phyloP scores from a whole-genome alignment of 1,140 invertebrate species.

The Brachionus sp. region DNA sequence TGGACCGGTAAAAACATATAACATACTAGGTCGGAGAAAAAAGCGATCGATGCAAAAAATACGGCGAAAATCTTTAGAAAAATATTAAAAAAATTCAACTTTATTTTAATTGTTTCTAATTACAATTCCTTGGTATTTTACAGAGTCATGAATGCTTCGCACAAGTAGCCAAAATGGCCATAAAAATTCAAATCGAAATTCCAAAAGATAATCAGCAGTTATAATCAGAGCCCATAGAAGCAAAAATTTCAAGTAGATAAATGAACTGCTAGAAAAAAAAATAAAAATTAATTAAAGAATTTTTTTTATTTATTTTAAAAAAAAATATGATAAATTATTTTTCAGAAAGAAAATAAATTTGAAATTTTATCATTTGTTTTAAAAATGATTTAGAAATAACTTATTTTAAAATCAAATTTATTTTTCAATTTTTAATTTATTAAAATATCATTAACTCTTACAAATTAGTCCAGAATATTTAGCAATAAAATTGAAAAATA shows the following conservation, averaged over 20 bases:
- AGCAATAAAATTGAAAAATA: too few species aligned
- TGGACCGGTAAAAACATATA: conserved; percentile 98
- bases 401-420: too few species aligned
- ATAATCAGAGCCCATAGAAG: conserved; percentile 91
- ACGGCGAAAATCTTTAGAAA: conserved; percentile 85
- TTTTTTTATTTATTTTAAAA: neutral
- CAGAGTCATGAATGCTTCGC: conserved; percentile 92
- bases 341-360: neutral
- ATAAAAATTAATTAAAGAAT: neutral
- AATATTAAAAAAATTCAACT: conserved; percentile 46
- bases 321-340: neutral
- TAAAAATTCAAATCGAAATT: conserved; percentile 97
- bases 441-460: too few species aligned
- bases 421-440: too few species aligned
- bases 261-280: conserved; percentile 66
- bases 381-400: too few species aligned
- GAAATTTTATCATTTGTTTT: neutral
- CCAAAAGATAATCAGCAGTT: conserved; percentile 90
- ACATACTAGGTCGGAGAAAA: conserved; percentile 97
- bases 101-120: conserved; percentile 60
- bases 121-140: conserved; percentile 97
- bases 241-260: conserved; percentile 91
- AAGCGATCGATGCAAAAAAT: conserved; percentile 94
- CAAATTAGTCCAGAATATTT: too few species aligned
- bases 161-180: conserved; percentile 97